Conservation (phyloP, 2,888 invertebrate genomes). For the Protula sp. region DNA sequence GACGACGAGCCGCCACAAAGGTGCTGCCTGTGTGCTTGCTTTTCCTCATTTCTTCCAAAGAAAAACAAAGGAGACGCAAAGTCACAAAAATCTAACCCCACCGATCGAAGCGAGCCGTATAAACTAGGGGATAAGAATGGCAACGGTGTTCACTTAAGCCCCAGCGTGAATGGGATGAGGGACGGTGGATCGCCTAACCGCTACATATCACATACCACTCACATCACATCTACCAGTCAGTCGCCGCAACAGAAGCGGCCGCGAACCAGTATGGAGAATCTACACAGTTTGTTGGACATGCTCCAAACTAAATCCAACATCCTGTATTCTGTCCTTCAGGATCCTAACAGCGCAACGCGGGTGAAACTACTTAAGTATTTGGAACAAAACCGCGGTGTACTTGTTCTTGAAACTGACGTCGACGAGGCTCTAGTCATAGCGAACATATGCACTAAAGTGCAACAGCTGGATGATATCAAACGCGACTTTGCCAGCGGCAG, state of each 20-base stretch:
- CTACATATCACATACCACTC: neutral
- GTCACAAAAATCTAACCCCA: too few species aligned
- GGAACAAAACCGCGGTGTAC: slow-evolving; percentile 44
- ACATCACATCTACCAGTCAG: neutral
- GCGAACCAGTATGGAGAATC: slow-evolving; percentile 5
- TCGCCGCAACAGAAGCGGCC: neutral
- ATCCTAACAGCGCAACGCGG: slow-evolving; percentile 22
- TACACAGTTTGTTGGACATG: slow-evolving; percentile 6
- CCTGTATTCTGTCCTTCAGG: slow-evolving; percentile 31
- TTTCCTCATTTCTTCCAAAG: slow-evolving; percentile 19
- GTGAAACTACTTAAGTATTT: slow-evolving; percentile 39
- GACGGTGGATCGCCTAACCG: neutral
- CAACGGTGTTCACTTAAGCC: neutral
- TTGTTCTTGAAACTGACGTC: slow-evolving; percentile 34
- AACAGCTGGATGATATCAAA: slow-evolving; percentile 33
- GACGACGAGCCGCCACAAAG: neutral
- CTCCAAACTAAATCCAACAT: slow-evolving; percentile 25
- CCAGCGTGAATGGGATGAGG: neutral
- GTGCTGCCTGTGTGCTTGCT: slow-evolving; percentile 35
- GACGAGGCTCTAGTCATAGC: slow-evolving; percentile 31
- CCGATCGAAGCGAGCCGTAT: neutral
- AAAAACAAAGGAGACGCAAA: neutral
- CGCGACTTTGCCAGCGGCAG: slow-evolving; percentile 34
- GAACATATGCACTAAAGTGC: slow-evolving; percentile 41
- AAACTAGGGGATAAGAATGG: neutral